phyloP scores from a whole-genome alignment of 37 sponge, comb jelly and placozoan species.

The Tethya wilhelma region DNA sequence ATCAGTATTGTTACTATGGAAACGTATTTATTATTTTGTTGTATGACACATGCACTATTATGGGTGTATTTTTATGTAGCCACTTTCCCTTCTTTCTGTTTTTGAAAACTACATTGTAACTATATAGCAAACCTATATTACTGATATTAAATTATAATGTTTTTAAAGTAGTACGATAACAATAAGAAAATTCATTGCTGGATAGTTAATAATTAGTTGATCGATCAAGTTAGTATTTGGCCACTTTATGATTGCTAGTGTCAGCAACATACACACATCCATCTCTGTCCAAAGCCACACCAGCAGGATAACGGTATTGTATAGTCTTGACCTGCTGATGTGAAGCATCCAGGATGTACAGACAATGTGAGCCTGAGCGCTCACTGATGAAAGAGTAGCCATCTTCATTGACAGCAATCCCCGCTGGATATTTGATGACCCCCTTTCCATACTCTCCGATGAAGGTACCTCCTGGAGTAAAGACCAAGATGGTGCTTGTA shows the following conservation, averaged over 20 bases:
- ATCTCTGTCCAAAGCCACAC: constrained; percentile 15
- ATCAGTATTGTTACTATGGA: too few species aligned
- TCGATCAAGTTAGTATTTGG: constrained; percentile 27
- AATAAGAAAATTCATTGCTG: too few species aligned
- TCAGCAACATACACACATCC: constrained; percentile 20
- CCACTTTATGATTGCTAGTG: neutral
- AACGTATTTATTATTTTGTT: too few species aligned
- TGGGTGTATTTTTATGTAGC: too few species aligned
- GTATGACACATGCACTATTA: too few species aligned
- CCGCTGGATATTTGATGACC: constrained; percentile 12
- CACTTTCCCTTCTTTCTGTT: too few species aligned
- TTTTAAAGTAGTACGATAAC: too few species aligned
- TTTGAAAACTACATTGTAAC: too few species aligned
- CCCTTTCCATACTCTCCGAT: constrained; percentile 13
- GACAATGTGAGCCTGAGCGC: neutral
- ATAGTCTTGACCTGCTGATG: neutral
- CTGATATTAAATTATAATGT: too few species aligned
- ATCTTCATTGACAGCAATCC: constrained; percentile 33
- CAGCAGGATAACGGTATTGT: neutral
- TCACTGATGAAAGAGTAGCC: constrained; percentile 7
- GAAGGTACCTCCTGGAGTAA: constrained; percentile 29
- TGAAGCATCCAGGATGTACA: neutral
- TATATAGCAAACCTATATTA: too few species aligned
- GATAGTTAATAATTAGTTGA: too few species aligned
- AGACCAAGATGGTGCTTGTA: constrained; percentile 16